phyloP scores from a whole-genome alignment of 1,140 invertebrate species.

The Manduca sexta region DNA sequence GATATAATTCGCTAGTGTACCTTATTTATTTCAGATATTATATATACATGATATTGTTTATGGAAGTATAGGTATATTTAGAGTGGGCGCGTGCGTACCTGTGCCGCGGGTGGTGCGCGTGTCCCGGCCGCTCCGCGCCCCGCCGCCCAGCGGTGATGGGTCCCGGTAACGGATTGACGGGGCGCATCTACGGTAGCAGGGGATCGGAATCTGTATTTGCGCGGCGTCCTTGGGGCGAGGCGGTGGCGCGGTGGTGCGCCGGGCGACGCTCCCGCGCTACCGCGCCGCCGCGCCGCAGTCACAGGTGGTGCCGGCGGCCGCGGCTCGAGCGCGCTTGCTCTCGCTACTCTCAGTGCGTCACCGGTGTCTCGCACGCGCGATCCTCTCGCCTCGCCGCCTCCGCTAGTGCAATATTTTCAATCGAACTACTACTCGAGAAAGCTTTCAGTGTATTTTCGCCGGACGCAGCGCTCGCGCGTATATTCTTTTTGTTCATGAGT shows the following conservation, averaged over 20 bases:
- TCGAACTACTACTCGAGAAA: constrained; percentile 47
- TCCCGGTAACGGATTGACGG: constrained; percentile 41
- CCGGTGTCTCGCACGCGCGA: constrained; percentile 40
- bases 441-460: constrained; percentile 59
- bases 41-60: constrained; percentile 21
- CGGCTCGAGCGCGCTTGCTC: constrained; percentile 32
- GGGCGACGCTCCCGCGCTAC: constrained; percentile 35
- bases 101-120: constrained; percentile 27
- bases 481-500: constrained; percentile 21
- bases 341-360: constrained; percentile 42
- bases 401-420: constrained; percentile 60
- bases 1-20: not conserved
- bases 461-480: constrained; percentile 36
- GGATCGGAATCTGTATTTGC: constrained; percentile 26
- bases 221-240: constrained; percentile 11
- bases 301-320: constrained; percentile 54
- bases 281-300: constrained; percentile 18
- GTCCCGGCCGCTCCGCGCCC: constrained; percentile 28
- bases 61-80: constrained; percentile 39
- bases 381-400: constrained; percentile 37
- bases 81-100: constrained; percentile 29
- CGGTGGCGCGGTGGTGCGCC: constrained; percentile 39
- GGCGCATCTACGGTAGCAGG: constrained; percentile 31
- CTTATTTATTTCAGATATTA: constrained; percentile 31
- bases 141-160: constrained; percentile 34